These are phyloP conservation scores for Saccopteryx bilineata DNA, from an alignment of 2,113 vertebrate species.

Conservation along the genomic window DNA sequence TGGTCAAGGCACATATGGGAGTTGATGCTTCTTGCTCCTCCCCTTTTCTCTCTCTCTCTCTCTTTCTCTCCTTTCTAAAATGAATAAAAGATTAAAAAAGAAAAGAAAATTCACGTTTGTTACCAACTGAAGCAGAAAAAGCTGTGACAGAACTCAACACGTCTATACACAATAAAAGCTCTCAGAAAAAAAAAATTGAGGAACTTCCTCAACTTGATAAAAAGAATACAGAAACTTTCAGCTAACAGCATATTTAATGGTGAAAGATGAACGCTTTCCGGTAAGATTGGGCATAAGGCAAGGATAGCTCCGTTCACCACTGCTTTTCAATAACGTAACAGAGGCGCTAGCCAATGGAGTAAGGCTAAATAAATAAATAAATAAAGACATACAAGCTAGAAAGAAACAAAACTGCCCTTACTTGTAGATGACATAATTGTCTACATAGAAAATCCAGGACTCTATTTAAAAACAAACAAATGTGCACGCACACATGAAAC, in stretches of 20 bases:
- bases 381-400: not conserved
- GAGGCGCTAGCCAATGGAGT: not conserved
- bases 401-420: not conserved
- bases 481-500: not conserved
- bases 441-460: not conserved
- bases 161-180: not conserved
- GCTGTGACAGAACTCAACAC: not conserved
- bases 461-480: not conserved
- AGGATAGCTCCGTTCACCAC: not conserved
- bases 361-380: not conserved
- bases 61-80: no score
- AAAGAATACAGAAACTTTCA: not conserved
- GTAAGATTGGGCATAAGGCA: not conserved
- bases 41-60: no score
- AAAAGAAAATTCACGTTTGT: not conserved
- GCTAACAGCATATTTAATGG: not conserved
- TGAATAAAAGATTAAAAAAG: not conserved
- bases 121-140: not conserved
- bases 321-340: not conserved
- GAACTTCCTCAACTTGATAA: not conserved
- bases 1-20: no score
- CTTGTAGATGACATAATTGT: not conserved
- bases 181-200: not conserved
- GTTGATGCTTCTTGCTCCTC: no score
- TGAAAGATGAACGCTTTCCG: not conserved